Base-by-base conservation (phyloP, 2,113 vertebrate genomes). In the Gobiocypris rarus region DNA sequence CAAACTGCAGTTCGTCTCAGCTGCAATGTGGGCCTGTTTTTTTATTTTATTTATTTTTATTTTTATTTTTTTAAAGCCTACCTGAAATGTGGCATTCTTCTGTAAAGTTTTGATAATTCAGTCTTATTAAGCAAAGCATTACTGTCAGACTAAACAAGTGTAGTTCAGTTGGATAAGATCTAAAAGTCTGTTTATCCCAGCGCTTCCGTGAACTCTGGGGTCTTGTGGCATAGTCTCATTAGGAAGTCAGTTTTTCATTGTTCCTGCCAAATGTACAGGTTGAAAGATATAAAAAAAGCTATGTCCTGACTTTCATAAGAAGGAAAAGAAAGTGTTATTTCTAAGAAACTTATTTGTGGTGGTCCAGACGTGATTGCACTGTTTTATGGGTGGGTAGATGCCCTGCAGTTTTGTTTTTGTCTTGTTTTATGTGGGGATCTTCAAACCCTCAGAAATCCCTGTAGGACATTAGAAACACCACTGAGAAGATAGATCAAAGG, bases 361-460 rank as follows among this genome's bases (percentile, higher is more conserved):
- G 38, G n/a, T 28, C 22, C 9, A 17, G n/a, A 45, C 3, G 10
- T 56, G 9, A 24, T 22, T 5, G 3, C 5, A 28, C 3, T 26
- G 34, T 26, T 26, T 59, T 45, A 59, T 61, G 76, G 76, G 11
- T 61, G 56, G 38, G n/a, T 26, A 45, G 38, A 63, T 48, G n/a
- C 13, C 79, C 19, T 34, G 63, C 26, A 4, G 63, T 9, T 65
- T 56, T 70, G 45, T 81, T 81, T 81, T 67, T 81, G 43, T 67
- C 78, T 5, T 7, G 59, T 31, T 67, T 26, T 14, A 52, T 65
- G 9, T 52, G 45, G 45, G 24, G 11, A 81, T 80, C 38, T 63
- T 63, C 24, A 63, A 65, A 26, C 10, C 17, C 58, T 22, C 17
- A 8, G 78, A n/a, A 48, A 48, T 67, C 78, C 9, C 28, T 31